Conservation (phyloP, 2,888 invertebrate species). For the Seira musarum region DNA sequence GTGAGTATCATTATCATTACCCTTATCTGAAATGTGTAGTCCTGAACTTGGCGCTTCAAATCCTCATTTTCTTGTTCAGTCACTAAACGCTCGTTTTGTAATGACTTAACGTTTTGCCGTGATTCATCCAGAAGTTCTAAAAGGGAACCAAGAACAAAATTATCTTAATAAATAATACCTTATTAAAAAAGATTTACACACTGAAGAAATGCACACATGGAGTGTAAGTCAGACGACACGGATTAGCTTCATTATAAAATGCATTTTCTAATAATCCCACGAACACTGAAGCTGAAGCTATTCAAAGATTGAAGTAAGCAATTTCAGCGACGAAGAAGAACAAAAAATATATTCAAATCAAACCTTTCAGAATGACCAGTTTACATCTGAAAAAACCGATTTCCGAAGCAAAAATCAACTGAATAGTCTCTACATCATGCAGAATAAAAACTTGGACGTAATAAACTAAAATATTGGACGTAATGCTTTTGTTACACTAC, state of each 20-base stretch:
- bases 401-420: constrained; percentile 64
- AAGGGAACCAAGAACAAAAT: too few relatives aligned
- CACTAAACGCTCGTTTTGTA: constrained; percentile 61
- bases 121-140: constrained; percentile 68
- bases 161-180: too few relatives aligned
- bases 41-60: constrained; percentile 60
- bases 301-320: too few relatives aligned
- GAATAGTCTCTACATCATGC: constrained; percentile 55
- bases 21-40: constrained; percentile 63
- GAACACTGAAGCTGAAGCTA: too few relatives aligned
- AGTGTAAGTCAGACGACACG: constrained; percentile 9
- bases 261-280: too few relatives aligned
- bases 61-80: constrained; percentile 62
- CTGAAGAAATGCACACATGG: constrained; percentile 13
- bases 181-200: constrained; percentile 11
- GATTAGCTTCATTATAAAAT: too few relatives aligned
- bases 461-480: too few relatives aligned
- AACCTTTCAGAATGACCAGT: constrained; percentile 68
- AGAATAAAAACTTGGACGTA: too few relatives aligned
- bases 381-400: constrained; percentile 67
- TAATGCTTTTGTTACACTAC: too few relatives aligned
- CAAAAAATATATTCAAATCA: constrained; percentile 54
- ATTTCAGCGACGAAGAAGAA: constrained; percentile 25
- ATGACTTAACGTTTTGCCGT: constrained; percentile 61
- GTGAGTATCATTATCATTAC: too few relatives aligned